phyloP scores from a whole-genome alignment of 1,140 invertebrate genomes.

The Periplaneta americana region DNA sequence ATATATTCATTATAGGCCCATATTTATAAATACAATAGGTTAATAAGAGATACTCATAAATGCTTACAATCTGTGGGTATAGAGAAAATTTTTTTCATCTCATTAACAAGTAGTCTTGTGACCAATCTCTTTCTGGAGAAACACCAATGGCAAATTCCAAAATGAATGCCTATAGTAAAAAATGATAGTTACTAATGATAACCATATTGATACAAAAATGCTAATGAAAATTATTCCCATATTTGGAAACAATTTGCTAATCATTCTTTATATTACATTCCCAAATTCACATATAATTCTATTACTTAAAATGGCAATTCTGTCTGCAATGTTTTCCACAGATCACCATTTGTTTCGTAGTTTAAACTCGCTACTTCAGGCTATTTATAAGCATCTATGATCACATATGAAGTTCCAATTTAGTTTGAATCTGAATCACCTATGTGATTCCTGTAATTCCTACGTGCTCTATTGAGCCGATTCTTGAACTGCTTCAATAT shows the following conservation, averaged over 20 bases:
- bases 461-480: slow-evolving; percentile 1
- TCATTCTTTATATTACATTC: neutral
- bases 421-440: slow-evolving; percentile 17
- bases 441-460: slow-evolving; percentile 16
- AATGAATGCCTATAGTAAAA: neutral
- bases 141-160: neutral
- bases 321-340: neutral
- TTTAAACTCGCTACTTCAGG: neutral
- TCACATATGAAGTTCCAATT: neutral
- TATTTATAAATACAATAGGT: neutral
- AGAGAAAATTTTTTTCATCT: neutral
- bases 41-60: neutral
- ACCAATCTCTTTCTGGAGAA: neutral
- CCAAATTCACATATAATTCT: neutral
- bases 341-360: neutral
- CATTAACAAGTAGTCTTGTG: neutral
- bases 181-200: neutral
- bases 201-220: neutral
- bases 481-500: slow-evolving; percentile 13
- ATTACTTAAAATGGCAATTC: neutral
- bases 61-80: neutral
- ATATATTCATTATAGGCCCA: neutral
- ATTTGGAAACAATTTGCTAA: too few species aligned
- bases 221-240: neutral
- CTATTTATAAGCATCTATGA: neutral